Conservation (phyloP, 2,113 vertebrate genomes). For the Salvelinus alpinus region DNA sequence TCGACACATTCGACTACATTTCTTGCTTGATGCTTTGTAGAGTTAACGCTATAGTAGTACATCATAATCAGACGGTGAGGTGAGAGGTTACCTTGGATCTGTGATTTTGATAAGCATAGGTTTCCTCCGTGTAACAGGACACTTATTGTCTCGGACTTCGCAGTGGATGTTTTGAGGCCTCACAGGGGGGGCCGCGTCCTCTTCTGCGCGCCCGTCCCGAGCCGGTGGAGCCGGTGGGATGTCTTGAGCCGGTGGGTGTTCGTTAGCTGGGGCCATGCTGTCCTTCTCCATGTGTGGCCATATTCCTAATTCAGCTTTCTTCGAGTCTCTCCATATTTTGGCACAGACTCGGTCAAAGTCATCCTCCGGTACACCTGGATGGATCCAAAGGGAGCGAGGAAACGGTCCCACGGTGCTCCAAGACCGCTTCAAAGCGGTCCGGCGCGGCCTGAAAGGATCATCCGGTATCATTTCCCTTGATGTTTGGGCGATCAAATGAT, state of each 20-base stretch:
- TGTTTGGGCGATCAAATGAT: background rate
- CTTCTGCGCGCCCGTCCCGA: background rate
- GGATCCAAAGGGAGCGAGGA: conserved; percentile 80
- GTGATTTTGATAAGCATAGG: background rate
- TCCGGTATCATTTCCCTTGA: background rate
- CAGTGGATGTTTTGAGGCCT: background rate
- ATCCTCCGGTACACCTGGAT: conserved; percentile 73
- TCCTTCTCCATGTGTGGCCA: background rate
- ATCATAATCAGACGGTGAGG: no score
- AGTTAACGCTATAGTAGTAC: no score
- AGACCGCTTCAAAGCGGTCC: background rate
- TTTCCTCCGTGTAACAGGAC: background rate
- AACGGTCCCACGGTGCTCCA: conserved; percentile 71
- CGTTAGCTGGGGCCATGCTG: background rate
- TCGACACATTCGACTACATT: no score
- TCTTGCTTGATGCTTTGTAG: no score
- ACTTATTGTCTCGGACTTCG: no score
- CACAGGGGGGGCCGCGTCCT: background rate
- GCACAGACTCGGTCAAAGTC: conserved; percentile 74
- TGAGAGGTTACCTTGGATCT: no score
- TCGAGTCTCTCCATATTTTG: conserved; percentile 76
- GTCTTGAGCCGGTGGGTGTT: background rate
- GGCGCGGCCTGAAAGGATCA: background rate
- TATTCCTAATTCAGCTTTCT: conserved; percentile 46
- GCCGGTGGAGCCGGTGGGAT: background rate